Evolutionary conservation across 2,113 vertebrate species (phyloP).

Genomic region (Acrocephalus kingi): DNA sequence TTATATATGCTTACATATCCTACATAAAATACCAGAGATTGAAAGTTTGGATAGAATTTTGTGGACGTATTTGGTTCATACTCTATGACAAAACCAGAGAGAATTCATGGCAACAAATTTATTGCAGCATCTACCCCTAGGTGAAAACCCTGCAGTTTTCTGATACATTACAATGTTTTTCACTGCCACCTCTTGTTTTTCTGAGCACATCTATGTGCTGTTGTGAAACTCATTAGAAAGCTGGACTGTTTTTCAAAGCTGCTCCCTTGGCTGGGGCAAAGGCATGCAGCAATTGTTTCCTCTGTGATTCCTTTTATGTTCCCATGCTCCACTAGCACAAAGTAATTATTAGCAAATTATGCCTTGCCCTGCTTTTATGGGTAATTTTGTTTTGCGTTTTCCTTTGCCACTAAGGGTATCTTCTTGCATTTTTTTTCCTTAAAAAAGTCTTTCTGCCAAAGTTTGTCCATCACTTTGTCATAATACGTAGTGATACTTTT

Average conservation of each 20-base stretch:
- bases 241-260: not conserved
- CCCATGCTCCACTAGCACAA: not conserved
- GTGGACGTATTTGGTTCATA: not conserved
- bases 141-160: slow-evolving; percentile 51
- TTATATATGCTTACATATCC: not conserved
- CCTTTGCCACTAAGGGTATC: not conserved
- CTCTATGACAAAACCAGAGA: not conserved
- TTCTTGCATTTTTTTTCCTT: not conserved
- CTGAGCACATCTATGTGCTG: not conserved
- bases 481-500: not conserved
- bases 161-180: not conserved
- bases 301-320: not conserved
- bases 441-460: not conserved
- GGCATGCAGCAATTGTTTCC: not conserved
- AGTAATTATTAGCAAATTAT: not conserved
- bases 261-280: not conserved
- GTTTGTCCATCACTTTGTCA: not conserved
- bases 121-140: not conserved
- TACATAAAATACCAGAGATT: not conserved
- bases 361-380: not conserved
- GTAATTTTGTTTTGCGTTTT: not conserved
- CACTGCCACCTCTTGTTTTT: slow-evolving; percentile 16
- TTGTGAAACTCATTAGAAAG: slow-evolving; percentile 36
- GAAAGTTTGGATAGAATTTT: not conserved
- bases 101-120: not conserved